Conservation (phyloP, 2,797 vertebrate genomes). For the Huso huso region DNA sequence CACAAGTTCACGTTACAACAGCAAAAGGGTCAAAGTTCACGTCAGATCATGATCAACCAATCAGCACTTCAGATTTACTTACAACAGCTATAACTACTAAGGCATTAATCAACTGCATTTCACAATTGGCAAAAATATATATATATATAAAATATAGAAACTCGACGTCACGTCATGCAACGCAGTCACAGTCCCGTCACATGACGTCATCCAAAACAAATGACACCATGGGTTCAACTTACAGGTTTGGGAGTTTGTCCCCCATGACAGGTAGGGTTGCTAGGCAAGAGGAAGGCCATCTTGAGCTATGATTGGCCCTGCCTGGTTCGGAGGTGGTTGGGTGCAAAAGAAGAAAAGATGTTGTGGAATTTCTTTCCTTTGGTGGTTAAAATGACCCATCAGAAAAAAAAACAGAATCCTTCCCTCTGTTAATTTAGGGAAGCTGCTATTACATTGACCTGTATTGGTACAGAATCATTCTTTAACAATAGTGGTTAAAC, state of each 20-base stretch:
- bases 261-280: constrained; percentile 58
- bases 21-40: constrained; percentile 64
- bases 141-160: constrained; percentile 47
- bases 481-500: too few species aligned
- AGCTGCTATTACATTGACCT: constrained; percentile 44
- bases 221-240: constrained; percentile 74
- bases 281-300: constrained; percentile 63
- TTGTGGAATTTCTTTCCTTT: constrained; percentile 51
- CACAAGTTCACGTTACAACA: constrained; percentile 62
- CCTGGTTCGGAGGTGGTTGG: constrained; percentile 61
- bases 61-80: constrained; percentile 53
- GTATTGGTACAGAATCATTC: too few species aligned
- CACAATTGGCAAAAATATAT: constrained; percentile 56
- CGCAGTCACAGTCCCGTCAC: constrained; percentile 70
- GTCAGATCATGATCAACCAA: constrained; percentile 57
- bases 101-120: constrained; percentile 52
- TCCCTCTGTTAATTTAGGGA: constrained; percentile 23
- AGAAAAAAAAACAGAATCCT: constrained; percentile 32
- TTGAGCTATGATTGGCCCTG: constrained; percentile 66
- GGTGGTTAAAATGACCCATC: constrained; percentile 30
- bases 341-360: constrained; percentile 63
- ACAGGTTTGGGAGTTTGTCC: constrained; percentile 63
- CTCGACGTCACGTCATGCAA: constrained; percentile 71
- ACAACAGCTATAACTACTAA: constrained; percentile 58
- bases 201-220: constrained; percentile 71